Evolutionary conservation across 2,113 vertebrate species (phyloP).

Genomic region (Alectura lathami): DNA sequence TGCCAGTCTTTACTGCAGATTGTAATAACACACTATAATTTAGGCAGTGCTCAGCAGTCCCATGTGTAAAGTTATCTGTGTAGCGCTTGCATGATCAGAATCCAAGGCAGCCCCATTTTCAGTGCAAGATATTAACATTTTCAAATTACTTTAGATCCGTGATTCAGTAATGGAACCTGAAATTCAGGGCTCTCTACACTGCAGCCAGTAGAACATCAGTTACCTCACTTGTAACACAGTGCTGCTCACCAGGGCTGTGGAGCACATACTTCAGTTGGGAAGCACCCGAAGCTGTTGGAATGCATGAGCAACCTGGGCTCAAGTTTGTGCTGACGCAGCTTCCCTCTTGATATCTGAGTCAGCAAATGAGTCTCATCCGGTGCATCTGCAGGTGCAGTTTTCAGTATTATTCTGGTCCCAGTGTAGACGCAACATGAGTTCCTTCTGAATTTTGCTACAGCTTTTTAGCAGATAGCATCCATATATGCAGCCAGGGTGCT

Average conservation of each 20-base stretch:
- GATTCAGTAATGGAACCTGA: neutral
- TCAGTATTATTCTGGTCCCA: neutral
- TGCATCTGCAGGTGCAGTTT: neutral
- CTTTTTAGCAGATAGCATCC: neutral
- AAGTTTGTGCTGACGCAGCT: neutral
- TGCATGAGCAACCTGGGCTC: neutral
- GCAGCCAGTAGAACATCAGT: conserved; percentile 47
- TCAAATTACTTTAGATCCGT: neutral
- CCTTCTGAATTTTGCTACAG: neutral
- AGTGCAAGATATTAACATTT: conserved; percentile 46
- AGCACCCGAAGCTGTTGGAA: conserved; percentile 3
- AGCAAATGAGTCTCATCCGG: neutral
- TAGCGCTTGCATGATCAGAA: conserved; percentile 41
- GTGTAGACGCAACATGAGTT: neutral
- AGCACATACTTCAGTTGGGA: neutral
- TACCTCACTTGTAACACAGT: neutral
- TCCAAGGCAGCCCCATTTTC: conserved; percentile 19
- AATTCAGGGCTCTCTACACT: neutral
- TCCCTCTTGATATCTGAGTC: neutral
- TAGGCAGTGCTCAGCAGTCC: conserved; percentile 44
- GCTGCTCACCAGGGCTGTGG: neutral
- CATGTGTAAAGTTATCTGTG: conserved; percentile 45
- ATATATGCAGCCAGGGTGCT: neutral
- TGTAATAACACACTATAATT: conserved; percentile 58
- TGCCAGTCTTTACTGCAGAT: conserved; percentile 40